These are phyloP conservation scores for Sinhomidia bicolor DNA, from an alignment of 2,888 invertebrate species.

Conservation along the genomic window DNA sequence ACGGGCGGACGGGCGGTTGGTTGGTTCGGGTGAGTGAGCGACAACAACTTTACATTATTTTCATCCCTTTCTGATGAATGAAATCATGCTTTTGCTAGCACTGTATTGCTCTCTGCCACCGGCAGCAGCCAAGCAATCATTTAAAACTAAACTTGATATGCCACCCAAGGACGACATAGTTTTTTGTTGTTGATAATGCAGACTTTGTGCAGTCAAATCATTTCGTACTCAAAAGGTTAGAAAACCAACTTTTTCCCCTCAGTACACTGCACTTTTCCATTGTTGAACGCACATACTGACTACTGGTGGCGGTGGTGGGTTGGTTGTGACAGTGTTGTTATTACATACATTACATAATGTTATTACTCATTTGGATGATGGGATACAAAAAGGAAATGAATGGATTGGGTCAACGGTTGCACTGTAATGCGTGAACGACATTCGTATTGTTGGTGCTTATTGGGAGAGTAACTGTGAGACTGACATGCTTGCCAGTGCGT, in stretches of 20 bases:
- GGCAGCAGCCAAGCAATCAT: constrained; percentile 9
- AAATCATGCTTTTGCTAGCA: constrained; percentile 49
- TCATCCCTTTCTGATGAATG: constrained; percentile 33
- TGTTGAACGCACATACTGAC: background rate
- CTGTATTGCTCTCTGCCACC: constrained; percentile 65
- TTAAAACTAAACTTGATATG: constrained; percentile 25
- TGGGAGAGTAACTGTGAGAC: background rate
- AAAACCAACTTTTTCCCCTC: background rate
- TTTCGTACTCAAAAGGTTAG: constrained; percentile 21
- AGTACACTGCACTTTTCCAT: background rate
- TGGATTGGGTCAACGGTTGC: background rate
- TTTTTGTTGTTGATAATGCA: background rate
- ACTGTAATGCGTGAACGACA: background rate
- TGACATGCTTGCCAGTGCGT: background rate
- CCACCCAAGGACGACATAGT: constrained; percentile 43
- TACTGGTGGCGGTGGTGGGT: constrained; percentile 36
- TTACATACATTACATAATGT: constrained; percentile 71
- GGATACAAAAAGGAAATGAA: constrained; percentile 45
- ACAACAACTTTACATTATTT: constrained; percentile 43
- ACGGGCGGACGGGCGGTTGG: constrained; percentile 14
- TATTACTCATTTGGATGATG: constrained; percentile 58
- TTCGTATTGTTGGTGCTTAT: background rate
- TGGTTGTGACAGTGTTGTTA: constrained; percentile 64
- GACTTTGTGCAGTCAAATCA: constrained; percentile 3
- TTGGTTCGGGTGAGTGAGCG: constrained; percentile 40